Evolutionary conservation across 2,113 vertebrate species (phyloP).

Genomic region (Seriola aureovittata): DNA sequence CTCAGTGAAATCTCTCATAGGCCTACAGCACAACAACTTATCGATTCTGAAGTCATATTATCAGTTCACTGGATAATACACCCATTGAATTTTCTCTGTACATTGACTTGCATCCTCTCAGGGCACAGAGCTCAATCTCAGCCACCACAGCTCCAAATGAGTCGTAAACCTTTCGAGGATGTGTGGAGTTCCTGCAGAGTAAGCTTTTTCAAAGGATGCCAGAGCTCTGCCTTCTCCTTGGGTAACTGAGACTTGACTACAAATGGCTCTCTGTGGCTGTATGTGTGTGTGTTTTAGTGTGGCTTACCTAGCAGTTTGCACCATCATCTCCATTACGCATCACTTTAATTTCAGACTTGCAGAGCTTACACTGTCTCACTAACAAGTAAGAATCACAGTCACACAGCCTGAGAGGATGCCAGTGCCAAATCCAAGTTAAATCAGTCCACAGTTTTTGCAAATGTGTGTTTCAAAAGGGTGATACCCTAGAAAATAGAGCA

Average conservation of each 20-base stretch:
- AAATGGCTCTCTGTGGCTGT: slow-evolving; percentile 69
- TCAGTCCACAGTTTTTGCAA: slow-evolving; percentile 14
- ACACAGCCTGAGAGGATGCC: slow-evolving; percentile 26
- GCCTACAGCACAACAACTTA: slow-evolving; percentile 26
- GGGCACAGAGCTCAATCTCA: slow-evolving; percentile 56
- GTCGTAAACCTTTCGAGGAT: slow-evolving; percentile 70
- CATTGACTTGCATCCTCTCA: slow-evolving; percentile 54
- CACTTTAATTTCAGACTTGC: slow-evolving; percentile 35
- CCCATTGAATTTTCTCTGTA: slow-evolving; percentile 41
- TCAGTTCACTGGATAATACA: slow-evolving; percentile 41
- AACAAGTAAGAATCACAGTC: slow-evolving; percentile 31
- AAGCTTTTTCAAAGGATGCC: slow-evolving; percentile 72
- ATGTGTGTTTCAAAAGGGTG: slow-evolving; percentile 12
- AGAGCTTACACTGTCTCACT: slow-evolving; percentile 41
- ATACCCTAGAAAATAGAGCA: background rate
- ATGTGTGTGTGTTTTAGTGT: slow-evolving; percentile 34
- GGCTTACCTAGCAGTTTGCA: slow-evolving; percentile 26
- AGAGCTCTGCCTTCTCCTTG: slow-evolving; percentile 56
- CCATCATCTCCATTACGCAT: slow-evolving; percentile 50
- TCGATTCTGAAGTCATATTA: slow-evolving; percentile 54
- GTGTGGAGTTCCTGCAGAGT: slow-evolving; percentile 69
- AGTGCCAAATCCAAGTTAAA: slow-evolving; percentile 24
- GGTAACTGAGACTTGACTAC: slow-evolving; percentile 65
- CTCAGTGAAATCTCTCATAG: slow-evolving; percentile 2
- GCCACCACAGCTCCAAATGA: slow-evolving; percentile 58